Evolutionary conservation across 1,140 invertebrate species (phyloP).

Genomic region (Pseudoatta argentina): DNA sequence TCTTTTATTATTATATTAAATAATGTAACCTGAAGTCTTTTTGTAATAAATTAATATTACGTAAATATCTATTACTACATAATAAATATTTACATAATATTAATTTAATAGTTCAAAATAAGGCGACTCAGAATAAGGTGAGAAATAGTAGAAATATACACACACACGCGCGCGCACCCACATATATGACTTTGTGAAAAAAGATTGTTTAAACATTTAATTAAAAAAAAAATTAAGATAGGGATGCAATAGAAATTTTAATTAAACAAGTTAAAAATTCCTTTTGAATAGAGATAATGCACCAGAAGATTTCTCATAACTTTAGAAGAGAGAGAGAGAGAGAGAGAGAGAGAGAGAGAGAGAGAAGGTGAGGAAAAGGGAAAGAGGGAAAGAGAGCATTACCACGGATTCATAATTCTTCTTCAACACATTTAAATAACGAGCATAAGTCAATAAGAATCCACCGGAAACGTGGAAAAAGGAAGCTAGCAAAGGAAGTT

Average conservation of each 20-base stretch:
- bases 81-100: not conserved
- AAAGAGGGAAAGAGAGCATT: not conserved
- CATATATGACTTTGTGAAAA: not conserved
- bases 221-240: not conserved
- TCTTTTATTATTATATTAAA: not conserved
- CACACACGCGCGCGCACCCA: not conserved
- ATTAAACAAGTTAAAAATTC: not conserved
- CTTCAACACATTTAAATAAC: conserved; percentile 23
- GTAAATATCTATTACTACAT: not conserved
- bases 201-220: not conserved
- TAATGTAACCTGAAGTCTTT: not conserved
- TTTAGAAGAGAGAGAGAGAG: not conserved
- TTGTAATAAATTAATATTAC: no score
- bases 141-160: not conserved
- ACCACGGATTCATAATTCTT: conserved; percentile 18
- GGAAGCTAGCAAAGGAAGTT: conserved; percentile 21
- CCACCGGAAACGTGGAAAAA: conserved; percentile 26
- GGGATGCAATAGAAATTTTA: not conserved
- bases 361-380: not conserved
- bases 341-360: not conserved
- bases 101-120: not conserved
- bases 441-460: conserved; percentile 36
- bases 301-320: conserved; percentile 16
- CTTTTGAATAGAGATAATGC: not conserved
- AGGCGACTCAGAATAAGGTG: not conserved